phyloP scores from a whole-genome alignment of 2,888 invertebrate genomes.

The Chorisops tibialis region DNA sequence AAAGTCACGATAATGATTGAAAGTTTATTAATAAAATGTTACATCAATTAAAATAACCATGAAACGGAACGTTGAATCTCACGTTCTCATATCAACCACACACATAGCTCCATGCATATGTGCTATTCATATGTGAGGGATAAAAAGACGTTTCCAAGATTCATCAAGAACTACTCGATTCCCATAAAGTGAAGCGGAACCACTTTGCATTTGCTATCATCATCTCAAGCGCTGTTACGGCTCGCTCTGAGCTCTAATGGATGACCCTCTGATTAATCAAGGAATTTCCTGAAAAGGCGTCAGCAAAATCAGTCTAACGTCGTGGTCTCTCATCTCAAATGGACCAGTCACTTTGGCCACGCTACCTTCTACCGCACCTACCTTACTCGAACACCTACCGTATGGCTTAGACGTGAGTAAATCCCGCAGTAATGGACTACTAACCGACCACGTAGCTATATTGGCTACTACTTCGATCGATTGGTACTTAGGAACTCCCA shows the following conservation, averaged over 20 bases:
- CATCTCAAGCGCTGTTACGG: background rate
- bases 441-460: too few relatives aligned
- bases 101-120: too few relatives aligned
- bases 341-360: background rate
- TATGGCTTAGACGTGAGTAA: too few relatives aligned
- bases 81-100: conserved; percentile 16
- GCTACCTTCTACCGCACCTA: too few relatives aligned
- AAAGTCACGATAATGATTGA: conserved; percentile 27
- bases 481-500: background rate
- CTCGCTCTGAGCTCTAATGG: conserved; percentile 9
- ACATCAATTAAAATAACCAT: conserved; percentile 24
- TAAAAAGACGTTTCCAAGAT: background rate
- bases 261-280: conserved; percentile 21
- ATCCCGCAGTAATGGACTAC: too few relatives aligned
- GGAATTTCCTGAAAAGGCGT: conserved; percentile 24
- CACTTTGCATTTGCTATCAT: conserved; percentile 14
- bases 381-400: too few relatives aligned
- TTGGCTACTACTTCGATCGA: too few relatives aligned
- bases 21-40: conserved; percentile 28
- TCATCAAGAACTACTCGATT: conserved; percentile 12
- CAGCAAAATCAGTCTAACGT: conserved; percentile 13
- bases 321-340: conserved; percentile 14
- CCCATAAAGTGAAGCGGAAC: conserved; percentile 26
- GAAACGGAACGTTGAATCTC: conserved; percentile 22
- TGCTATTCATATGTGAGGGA: too few relatives aligned